Base-by-base conservation (phyloP, 2,888 invertebrate genomes). In the Lordiphosa andalusiaca region DNA sequence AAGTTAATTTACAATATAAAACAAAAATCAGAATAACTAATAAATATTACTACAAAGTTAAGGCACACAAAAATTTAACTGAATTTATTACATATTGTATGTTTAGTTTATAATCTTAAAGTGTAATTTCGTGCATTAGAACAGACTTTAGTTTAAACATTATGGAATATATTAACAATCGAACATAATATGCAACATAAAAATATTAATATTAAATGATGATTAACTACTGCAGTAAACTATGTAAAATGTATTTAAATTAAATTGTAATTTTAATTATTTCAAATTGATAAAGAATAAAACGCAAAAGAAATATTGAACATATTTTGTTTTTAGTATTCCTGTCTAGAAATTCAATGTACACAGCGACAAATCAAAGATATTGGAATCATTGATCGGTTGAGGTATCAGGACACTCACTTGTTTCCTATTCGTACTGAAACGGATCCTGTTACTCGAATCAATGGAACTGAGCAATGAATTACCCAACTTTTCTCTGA, bases 221-320 rank as follows among this genome's bases (percentile, higher is more conserved):
- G 55, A 68, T 57, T 62, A 68, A 64, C 56, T 76, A 77, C 52
- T 63, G 67, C 73, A 63, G 78, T 82, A 73, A 82, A 58, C 71
- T 57, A 77, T 76, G 76, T 81, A 67, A 73, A 74, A 65, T 84
- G 82, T 81, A 81, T 69, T 78, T 78, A 84, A 81, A 76, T 73
- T 69, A 67, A 82, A 83, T 75, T 80, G 81, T 81, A 81, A 83
- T 81, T 81, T 75, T 83, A 83, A 80, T 81, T 81, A 81, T 81
- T 83, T 81, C 74, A 38, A 80, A 81, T 81, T 83, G 75, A 81
- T 77, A 69, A 83, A 71, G 69, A 81, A 81, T 80, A 80, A 80
- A 80, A 67, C 10, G 47, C 44, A 67, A 65, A 30, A 39, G 53
- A 71, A 59, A 55, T 54, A 63, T 64, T 66, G 38, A 51, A 59